phyloP scores from a whole-genome alignment of 2,888 invertebrate species.

The Eupithecia inturbata region DNA sequence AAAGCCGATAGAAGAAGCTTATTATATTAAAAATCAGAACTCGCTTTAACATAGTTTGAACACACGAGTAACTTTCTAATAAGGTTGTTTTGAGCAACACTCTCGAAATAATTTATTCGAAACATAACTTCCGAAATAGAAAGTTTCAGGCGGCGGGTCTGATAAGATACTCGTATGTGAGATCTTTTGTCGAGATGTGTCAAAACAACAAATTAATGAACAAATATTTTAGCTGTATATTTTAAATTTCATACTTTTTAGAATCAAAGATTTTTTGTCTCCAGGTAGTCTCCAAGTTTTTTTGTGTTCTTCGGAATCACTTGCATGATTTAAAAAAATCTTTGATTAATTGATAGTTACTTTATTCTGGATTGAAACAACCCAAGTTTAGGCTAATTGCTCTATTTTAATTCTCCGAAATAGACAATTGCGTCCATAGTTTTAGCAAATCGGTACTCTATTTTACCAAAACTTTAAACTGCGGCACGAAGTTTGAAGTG shows the following conservation, averaged over 20 bases:
- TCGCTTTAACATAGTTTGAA: background rate
- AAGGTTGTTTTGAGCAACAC: constrained; percentile 5
- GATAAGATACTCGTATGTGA: background rate
- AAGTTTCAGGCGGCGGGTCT: background rate
- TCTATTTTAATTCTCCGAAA: no score
- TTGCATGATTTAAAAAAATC: no score
- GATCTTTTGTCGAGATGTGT: constrained; percentile 1
- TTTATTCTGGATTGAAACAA: no score
- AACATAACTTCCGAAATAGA: constrained; percentile 5
- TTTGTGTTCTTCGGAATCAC: no score
- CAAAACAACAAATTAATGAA: constrained; percentile 3
- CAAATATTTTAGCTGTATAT: background rate
- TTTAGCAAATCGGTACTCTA: no score
- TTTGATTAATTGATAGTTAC: no score
- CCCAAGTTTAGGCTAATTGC: no score
- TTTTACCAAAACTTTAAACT: no score
- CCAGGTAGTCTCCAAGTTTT: no score
- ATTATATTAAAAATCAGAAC: background rate
- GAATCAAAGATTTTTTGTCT: no score
- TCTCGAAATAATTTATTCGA: constrained; percentile 3
- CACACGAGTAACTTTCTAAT: constrained; percentile 1
- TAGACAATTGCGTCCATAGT: no score
- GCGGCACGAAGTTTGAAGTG: no score
- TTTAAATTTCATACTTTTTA: background rate
- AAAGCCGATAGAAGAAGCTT: background rate